phyloP scores from a whole-genome alignment of 2,113 vertebrate genomes.

The Halcyon malimbica region DNA sequence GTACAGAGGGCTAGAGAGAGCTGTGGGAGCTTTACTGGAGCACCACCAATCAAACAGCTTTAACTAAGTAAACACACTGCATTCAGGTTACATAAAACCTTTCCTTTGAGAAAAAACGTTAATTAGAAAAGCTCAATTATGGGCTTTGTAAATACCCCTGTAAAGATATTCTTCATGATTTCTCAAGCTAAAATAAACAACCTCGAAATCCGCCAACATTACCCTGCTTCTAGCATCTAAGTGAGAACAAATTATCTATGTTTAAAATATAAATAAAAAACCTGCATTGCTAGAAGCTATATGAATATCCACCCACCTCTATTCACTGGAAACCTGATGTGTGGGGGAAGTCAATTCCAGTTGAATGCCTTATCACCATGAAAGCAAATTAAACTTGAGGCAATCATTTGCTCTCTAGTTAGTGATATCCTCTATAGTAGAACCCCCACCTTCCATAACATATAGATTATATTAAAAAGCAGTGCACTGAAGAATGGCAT shows the following conservation, averaged over 20 bases:
- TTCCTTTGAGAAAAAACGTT: not conserved
- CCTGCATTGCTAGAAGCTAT: not conserved
- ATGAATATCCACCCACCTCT: conserved; percentile 8
- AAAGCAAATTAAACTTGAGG: conserved; percentile 9
- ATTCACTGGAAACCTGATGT: not conserved
- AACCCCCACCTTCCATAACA: not conserved
- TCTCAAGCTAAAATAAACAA: conserved; percentile 18
- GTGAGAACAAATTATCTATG: not conserved
- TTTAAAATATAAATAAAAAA: not conserved
- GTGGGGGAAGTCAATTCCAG: conserved; percentile 1
- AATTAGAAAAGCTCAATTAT: not conserved
- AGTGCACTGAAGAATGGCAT: not conserved
- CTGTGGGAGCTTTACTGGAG: not conserved
- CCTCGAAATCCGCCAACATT: not conserved
- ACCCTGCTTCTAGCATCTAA: not conserved
- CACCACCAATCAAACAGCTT: not conserved
- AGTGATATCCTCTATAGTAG: not conserved
- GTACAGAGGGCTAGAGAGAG: not conserved
- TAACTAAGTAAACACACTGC: not conserved
- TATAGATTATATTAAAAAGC: not conserved
- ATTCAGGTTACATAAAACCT: conserved; percentile 2
- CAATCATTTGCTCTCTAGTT: not conserved
- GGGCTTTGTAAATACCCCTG: not conserved
- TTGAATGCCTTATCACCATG: not conserved
- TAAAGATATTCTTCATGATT: not conserved